These are phyloP conservation scores for Rhinichthys osculus DNA, from an alignment of 2,797 vertebrate genomes.

Conservation along the genomic window DNA sequence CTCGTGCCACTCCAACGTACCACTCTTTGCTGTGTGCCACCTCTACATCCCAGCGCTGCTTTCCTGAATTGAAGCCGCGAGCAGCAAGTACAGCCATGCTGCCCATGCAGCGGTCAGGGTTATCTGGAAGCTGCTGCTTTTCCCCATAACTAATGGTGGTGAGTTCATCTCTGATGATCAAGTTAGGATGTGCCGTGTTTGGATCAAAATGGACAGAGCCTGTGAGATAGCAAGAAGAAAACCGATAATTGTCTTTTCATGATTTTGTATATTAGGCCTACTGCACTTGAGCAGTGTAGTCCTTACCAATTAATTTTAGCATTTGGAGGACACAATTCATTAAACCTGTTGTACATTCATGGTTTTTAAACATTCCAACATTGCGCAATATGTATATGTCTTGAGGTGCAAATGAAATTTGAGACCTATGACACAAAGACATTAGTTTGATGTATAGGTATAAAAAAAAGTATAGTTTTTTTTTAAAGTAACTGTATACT, in stretches of 20 bases:
- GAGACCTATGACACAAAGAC: not conserved
- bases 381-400: not conserved
- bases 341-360: not conserved
- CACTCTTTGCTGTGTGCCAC: conserved; percentile 70
- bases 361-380: not conserved
- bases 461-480: too few species aligned
- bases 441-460: not conserved
- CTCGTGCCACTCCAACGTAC: conserved; percentile 71
- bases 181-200: conserved; percentile 76
- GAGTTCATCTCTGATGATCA: conserved; percentile 70
- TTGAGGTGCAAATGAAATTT: not conserved
- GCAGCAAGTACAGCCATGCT: conserved; percentile 71
- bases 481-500: not conserved
- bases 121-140: conserved; percentile 66
- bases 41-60: conserved; percentile 74
- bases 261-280: not conserved
- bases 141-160: conserved; percentile 65
- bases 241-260: not conserved
- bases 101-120: conserved; percentile 70
- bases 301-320: not conserved
- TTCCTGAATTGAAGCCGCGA: conserved; percentile 68
- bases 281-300: not conserved
- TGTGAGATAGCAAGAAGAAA: conserved; percentile 35
- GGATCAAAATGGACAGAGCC: conserved; percentile 72
- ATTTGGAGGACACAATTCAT: not conserved